Base-by-base conservation (phyloP, 2,797 vertebrate genomes). In the Monodelphis domestica region DNA sequence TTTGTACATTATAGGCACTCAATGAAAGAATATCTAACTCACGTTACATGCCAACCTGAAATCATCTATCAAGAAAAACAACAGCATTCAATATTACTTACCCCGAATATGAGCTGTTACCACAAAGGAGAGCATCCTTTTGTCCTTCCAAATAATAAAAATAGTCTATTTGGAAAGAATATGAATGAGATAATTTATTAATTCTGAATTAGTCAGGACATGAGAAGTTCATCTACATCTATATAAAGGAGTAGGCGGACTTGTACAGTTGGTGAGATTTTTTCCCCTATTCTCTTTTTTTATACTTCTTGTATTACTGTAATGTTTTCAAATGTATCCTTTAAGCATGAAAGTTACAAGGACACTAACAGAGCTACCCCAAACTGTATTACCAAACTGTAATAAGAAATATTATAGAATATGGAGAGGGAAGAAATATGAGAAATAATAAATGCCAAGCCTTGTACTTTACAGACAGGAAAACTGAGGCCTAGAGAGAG, bases 91-190 rank as follows among this genome's bases (percentile, higher is more conserved):
- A 30, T 0, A 15, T 15, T 54, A 95, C 98, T 98, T 98, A 99
- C 99, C 99, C 98, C 90, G 99, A 98, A 93, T 97, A 98, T 94
- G 95, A 98, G 94, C 93, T 92, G 12, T 97, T 98, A 91, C 99
- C 99, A 98, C 99, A 99, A 90, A 99, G 98, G 78, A 99, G 96
- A 78, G 99, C 98, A 95, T 99, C 98, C 45, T 38, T 96, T 94
- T 97, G 97, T 56, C 94, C 98, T 93, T 97, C 96, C 90, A 97
- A 90, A 88, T 97, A 96, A 89, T 97, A 97, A 95, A 96, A 97
- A 51, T 93, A 96, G 54, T 93, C 94, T 92, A 91, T 95, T 96
- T 97, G 96, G 97, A 91, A 91, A 97, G 94, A 91, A 96, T 11
- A 90, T 24, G 1, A 90, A 95, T 89, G 3, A 93, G 70, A 92